Evolutionary conservation across 2,113 vertebrate species (phyloP), one percentile per base, ranked within the genome.

Genomic region (Dicrurus megarhynchus): DNA sequence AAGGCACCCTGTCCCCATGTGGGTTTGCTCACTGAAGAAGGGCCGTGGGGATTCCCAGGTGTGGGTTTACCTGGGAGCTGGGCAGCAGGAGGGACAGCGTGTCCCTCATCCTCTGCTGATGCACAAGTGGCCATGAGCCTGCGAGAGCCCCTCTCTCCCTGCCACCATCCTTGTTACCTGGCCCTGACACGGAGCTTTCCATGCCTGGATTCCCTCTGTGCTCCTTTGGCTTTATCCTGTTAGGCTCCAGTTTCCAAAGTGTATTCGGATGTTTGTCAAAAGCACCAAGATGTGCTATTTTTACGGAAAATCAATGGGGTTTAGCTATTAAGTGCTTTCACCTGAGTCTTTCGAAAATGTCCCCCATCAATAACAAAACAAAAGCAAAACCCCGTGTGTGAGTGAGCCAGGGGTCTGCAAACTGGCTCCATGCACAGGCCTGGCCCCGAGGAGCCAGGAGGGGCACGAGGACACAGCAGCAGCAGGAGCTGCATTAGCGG

Each of bases 261-360:
- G 32, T 56, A 21, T 52, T 71, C 0, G 0, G 52, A 39, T 55
- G 70, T 77, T 77, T 59, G 85, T 90, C 71, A 74, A 19, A 44
- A 90, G 85, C 87, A 49, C 87, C 64, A 2, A 21, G 85, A 44
- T 86, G 90, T 32, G 76, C 82, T 87, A 2, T 90, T 97, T 94
- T 83, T 90, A 83, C 92, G 81, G 75, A 83, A 96, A 94, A 93
- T 95, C 90, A 88, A 90, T 97, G 93, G 35, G 35, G 17, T 94
- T 94, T 52, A 67, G 75, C 92, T 84, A 64, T 55, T 80, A 85
- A 96, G 87, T 90, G 93, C 89, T 96, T 91, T 91, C 89, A 91
- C 82, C 47, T 5, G 74, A 61, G 19, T 16, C 78, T 91, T 85
- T 70, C 16, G 63, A 44, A 88, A 85, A 53, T 10, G 20, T 55